Evolutionary conservation across 2,113 vertebrate genomes (phyloP).

Genomic region (Aldabrachelys gigantea): DNA sequence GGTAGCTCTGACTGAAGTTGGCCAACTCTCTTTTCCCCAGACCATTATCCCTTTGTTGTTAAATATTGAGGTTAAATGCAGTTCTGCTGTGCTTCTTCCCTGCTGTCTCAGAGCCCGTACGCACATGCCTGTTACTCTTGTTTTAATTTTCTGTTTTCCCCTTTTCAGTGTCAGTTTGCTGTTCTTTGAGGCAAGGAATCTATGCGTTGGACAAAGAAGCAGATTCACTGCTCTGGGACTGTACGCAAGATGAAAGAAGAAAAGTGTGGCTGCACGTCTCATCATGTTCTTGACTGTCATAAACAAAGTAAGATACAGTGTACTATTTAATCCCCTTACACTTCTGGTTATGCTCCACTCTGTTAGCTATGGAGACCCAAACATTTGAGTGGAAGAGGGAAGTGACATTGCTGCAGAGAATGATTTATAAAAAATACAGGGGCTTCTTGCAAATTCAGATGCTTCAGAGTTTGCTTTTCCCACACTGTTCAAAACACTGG

Average conservation of each 20-base stretch:
- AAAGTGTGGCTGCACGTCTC: not conserved
- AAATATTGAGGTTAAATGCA: not conserved
- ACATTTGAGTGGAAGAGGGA: not conserved
- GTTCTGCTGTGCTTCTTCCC: not conserved
- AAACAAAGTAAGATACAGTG: not conserved
- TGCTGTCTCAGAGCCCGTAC: not conserved
- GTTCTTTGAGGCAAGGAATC: not conserved
- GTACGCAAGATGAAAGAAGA: not conserved
- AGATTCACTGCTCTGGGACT: not conserved
- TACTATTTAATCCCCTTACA: not conserved
- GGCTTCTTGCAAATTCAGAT: not conserved
- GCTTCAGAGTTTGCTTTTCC: not conserved
- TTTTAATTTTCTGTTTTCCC: not conserved
- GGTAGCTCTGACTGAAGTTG: not conserved
- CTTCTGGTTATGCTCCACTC: not conserved
- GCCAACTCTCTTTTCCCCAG: not conserved
- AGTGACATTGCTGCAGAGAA: not conserved
- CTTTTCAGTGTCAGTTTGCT: not conserved
- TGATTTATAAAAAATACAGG: not conserved
- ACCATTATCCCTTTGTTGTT: not conserved
- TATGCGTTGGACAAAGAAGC: not conserved
- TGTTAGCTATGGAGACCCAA: not conserved
- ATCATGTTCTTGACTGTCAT: not conserved
- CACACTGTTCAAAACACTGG: not conserved
- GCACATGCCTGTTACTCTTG: rapidly evolving